Conservation (phyloP, 2,797 vertebrate genomes). For the Mormyrus hasselquistii region DNA sequence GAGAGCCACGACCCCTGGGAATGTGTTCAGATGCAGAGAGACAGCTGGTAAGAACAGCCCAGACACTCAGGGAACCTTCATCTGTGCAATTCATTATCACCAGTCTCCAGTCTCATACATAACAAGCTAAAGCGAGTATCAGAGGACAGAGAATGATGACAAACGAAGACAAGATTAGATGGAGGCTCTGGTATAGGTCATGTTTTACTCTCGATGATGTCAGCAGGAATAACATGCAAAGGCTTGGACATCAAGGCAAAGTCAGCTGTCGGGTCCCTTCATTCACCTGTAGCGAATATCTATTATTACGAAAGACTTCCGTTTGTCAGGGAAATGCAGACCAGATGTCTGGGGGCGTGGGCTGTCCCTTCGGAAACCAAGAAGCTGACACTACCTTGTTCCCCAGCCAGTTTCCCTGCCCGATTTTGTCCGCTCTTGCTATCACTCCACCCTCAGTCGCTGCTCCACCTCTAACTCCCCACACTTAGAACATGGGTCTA, state of each 20-base stretch:
- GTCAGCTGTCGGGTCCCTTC: background rate
- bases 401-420: background rate
- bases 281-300: background rate
- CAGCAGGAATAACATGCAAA: background rate
- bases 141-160: background rate
- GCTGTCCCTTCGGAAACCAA: background rate
- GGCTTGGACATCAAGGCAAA: background rate
- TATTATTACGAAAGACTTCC: background rate
- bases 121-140: background rate
- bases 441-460: background rate
- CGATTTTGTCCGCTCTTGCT: background rate
- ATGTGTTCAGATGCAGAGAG: constrained; percentile 26
- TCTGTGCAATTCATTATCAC: background rate
- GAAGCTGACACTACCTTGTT: background rate
- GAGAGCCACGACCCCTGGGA: constrained; percentile 29
- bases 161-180: background rate
- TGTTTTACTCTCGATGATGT: background rate
- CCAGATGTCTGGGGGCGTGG: background rate
- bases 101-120: background rate
- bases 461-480: background rate
- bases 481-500: background rate
- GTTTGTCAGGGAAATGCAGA: background rate
- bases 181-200: background rate
- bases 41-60: background rate
- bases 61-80: background rate